Base-by-base conservation (phyloP, 2,113 vertebrate genomes). In the Cyprinus carpio region DNA sequence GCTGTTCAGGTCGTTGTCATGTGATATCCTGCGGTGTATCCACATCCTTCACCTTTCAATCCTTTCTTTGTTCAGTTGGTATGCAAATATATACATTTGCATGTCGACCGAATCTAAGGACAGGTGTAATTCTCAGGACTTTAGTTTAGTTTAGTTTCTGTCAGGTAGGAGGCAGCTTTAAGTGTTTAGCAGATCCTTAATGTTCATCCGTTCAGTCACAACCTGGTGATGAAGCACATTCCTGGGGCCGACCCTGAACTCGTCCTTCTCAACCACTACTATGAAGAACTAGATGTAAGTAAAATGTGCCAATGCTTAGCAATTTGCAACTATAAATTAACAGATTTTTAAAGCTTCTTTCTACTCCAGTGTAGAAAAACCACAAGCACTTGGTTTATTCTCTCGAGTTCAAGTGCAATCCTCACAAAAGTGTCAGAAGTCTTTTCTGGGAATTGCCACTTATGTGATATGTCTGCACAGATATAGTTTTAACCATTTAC, bases 141-240 rank as follows among this genome's bases (percentile, higher is more conserved):
- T 3, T 34, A 20, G 18, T 51, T 9, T n/a, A n/a, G n/a, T 29
- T 15, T 54, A 13, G 7, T 54, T 6, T 74, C 15, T 34, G 29
- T 74, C 37, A 25, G 37, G 9, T 0, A 2, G 20, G 0, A 72
- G 16, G 16, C 8, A 37, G 71, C 18, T 25, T 72, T 62, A 16
- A 6, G 13, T 69, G 69, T 76, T 13, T n/a, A 29, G 29, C 3
- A 10, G 16, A 20, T 72, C 46, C 54, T 56, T 37, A 29, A 89
- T 93, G 94, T 96, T 96, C 89, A 95, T 88, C 0, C 0, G 10
- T 2, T 87, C 90, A 98, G 98, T 90, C 98, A 99, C 92, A 99
- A 99, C 91, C 93, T 99, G 92, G 96, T 95, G 88, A 96, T 98
- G 97, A 99, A 98, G 89, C 96, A 99, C 90, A 92, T 99, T 79